Base-by-base conservation (phyloP, 2,113 vertebrate species). In the Donacobius atricapilla region DNA sequence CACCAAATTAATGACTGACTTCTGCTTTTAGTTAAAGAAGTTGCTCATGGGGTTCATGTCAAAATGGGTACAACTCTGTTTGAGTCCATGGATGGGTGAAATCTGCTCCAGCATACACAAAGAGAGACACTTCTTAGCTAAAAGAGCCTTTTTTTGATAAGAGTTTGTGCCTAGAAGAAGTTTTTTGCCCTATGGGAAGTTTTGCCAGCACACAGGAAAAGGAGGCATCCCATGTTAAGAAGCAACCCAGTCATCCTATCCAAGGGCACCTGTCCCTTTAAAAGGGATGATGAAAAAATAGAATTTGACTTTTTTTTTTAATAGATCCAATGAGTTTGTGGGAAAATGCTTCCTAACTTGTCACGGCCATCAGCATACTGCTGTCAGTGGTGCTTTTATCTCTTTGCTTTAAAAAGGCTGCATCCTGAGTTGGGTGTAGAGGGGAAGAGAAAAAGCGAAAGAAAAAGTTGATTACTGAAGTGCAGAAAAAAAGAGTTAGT, bases 311-410 rank as follows among this genome's bases (percentile, higher is more conserved):
- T 68, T 79, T 71, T 93, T 68, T 78, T 83, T 81, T 64, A 85
- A 83, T 56, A 77, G 47, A 70, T 73, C 20, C 12, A 4, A 88
- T 87, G 78, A 85, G 42, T 77, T 80, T 88, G 75, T 66, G 66
- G 75, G 80, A 93, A 96, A 93, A 68, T 44, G 35, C 54, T 61
- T 73, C 75, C 71, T 80, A 80, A 65, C 71, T 64, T 95, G 92
- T 92, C 95, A 86, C 0, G 7, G 71, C 79, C 68, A 73, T 95
- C 92, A 94, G 80, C 92, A 93, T 35, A 53, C 56, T 92, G 85
- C 79, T 92, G 56, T 83, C 72, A 90, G 92, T 76, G 58, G 33
- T 48, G 83, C 90, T 95, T 95, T 97, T 48, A 95, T 93, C 91
- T 90, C 81, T 66, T 65, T 94, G 51, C 63, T 84, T 94, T 86